Evolutionary conservation across 2,888 invertebrate genomes (phyloP).

Genomic region (Drosophila borborema): DNA sequence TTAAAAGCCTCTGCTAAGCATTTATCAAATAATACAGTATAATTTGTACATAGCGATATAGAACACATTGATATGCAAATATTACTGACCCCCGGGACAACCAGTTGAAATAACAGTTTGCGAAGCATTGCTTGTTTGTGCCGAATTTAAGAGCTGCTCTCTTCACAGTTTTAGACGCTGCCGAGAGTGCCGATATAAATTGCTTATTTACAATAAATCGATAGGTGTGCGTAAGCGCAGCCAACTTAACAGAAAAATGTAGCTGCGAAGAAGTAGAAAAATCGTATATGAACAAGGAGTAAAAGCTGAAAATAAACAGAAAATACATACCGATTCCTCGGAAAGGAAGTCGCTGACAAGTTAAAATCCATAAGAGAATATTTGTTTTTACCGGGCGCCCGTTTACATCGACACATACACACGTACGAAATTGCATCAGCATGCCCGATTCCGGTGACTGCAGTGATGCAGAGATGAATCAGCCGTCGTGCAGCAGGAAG

Average conservation of each 20-base stretch:
- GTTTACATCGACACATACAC: conserved; percentile 36
- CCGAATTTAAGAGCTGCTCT: conserved; percentile 26
- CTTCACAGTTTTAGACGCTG: conserved; percentile 48
- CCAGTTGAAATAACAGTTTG: conserved; percentile 38
- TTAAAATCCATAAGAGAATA: conserved; percentile 25
- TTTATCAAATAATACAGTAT: neutral
- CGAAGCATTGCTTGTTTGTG: conserved; percentile 13
- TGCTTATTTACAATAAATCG: conserved; percentile 42
- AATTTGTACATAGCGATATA: neutral
- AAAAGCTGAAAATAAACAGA: conserved; percentile 59
- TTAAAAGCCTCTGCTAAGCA: neutral
- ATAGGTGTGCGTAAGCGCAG: conserved; percentile 59
- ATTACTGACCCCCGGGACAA: neutral
- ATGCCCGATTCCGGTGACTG: conserved; percentile 71
- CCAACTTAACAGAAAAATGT: conserved; percentile 62
- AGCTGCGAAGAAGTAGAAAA: conserved; percentile 61
- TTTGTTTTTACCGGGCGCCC: conserved; percentile 44
- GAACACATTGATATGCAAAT: neutral
- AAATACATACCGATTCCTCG: conserved; percentile 32
- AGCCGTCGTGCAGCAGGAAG: conserved; percentile 68
- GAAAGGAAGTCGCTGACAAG: conserved; percentile 29
- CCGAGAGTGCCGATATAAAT: conserved; percentile 35
- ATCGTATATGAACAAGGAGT: conserved; percentile 59
- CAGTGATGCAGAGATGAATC: conserved; percentile 70
- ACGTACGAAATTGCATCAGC: conserved; percentile 69